These are phyloP conservation scores for Triplophysa siluroides DNA, from an alignment of 2,113 vertebrate species.

Conservation along the genomic window DNA sequence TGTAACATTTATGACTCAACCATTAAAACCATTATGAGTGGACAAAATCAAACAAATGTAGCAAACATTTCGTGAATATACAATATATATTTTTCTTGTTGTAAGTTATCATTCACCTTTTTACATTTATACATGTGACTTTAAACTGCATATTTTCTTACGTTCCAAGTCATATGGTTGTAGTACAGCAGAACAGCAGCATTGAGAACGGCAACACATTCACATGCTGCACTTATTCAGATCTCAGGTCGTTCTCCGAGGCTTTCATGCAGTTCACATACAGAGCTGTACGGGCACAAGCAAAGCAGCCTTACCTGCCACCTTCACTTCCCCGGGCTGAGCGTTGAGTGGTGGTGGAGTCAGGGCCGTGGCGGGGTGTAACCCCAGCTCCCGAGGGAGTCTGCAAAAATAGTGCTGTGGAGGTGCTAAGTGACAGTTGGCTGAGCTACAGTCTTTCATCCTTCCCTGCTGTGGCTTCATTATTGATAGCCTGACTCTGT, in stretches of 20 bases:
- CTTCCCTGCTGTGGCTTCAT: constrained; percentile 61
- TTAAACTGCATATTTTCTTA: too few relatives aligned
- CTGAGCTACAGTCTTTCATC: constrained; percentile 67
- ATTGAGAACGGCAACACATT: constrained; percentile 6
- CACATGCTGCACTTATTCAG: neutral
- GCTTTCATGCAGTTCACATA: constrained; percentile 7
- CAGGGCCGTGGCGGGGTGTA: constrained; percentile 53
- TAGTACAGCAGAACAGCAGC: neutral
- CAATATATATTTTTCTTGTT: too few relatives aligned
- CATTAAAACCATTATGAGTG: neutral
- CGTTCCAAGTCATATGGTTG: neutral
- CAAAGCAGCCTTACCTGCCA: constrained; percentile 36
- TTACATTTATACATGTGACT: too few relatives aligned
- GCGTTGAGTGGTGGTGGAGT: constrained; percentile 41
- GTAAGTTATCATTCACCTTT: too few relatives aligned
- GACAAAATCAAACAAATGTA: too few relatives aligned
- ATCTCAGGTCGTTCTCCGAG: constrained; percentile 5
- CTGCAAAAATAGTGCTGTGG: constrained; percentile 67
- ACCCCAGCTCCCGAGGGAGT: constrained; percentile 72
- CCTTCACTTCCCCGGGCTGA: constrained; percentile 41
- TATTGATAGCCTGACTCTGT: constrained; percentile 60
- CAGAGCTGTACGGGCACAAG: constrained; percentile 20
- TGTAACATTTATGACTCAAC: neutral
- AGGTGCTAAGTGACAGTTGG: constrained; percentile 60
- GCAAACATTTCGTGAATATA: too few relatives aligned